Conservation (phyloP, 1,140 invertebrate genomes). For the Antheraea mylitta region DNA sequence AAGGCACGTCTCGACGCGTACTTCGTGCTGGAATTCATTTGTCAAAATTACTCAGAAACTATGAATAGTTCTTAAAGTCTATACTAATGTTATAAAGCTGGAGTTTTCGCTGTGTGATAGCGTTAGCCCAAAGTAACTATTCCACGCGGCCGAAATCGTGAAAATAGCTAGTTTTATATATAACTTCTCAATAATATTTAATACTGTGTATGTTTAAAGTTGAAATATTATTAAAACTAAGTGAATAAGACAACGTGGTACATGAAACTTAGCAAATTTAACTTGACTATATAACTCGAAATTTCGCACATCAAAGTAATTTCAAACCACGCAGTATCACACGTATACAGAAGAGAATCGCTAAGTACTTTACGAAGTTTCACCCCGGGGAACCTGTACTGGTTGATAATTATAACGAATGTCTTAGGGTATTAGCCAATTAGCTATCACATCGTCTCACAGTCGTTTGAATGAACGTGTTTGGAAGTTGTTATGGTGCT, state of each 20-base stretch:
- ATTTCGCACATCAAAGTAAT: constrained; percentile 8
- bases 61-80: too few species aligned
- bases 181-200: too few species aligned
- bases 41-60: too few species aligned
- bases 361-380: constrained; percentile 42
- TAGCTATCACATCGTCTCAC: constrained; percentile 33
- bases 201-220: too few species aligned
- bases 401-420: constrained; percentile 55
- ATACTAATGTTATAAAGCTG: too few species aligned
- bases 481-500: background rate
- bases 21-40: too few species aligned
- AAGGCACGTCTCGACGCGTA: too few species aligned
- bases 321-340: constrained; percentile 1
- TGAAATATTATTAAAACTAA: background rate
- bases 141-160: too few species aligned
- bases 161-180: too few species aligned
- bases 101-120: too few species aligned
- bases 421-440: constrained; percentile 52
- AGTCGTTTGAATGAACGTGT: constrained; percentile 22
- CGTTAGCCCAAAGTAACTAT: too few species aligned
- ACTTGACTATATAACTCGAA: background rate
- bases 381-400: constrained; percentile 34
- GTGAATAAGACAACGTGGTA: background rate
- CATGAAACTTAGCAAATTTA: constrained; percentile 5
- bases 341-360: constrained; percentile 18